phyloP scores from a whole-genome alignment of 2,888 invertebrate species.

The Yponomeuta malinellus region DNA sequence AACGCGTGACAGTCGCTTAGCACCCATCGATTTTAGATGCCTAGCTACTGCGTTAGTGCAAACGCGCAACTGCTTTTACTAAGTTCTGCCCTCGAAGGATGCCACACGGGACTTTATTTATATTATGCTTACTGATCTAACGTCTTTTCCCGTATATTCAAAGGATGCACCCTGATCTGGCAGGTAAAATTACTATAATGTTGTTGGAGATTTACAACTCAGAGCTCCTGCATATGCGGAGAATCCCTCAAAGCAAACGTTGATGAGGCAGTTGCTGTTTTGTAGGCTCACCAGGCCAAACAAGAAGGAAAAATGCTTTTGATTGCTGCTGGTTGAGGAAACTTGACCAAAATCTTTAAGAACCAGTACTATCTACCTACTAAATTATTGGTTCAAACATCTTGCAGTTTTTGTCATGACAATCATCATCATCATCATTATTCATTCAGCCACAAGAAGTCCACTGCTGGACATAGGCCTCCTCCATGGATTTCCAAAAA shows the following conservation, averaged over 20 bases:
- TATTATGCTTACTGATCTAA: constrained; percentile 45
- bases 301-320: constrained; percentile 73
- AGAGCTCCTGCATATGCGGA: constrained; percentile 96
- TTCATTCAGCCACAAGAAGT: too few species aligned
- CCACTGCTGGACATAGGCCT: too few species aligned
- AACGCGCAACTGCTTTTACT: too few species aligned
- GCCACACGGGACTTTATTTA: too few species aligned
- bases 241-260: constrained; percentile 97
- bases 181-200: constrained; percentile 99
- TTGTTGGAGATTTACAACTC: constrained; percentile 99
- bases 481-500: too few species aligned
- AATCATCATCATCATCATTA: too few species aligned
- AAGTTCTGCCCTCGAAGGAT: too few species aligned
- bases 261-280: constrained; percentile 98
- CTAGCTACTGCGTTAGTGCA: too few species aligned
- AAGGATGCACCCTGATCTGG: constrained; percentile 93
- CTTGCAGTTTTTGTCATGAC: constrained; percentile 12
- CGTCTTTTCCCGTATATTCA: constrained; percentile 97
- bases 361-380: constrained; percentile 32
- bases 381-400: constrained; percentile 13
- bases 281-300: constrained; percentile 98
- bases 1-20: too few species aligned
- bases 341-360: constrained; percentile 11
- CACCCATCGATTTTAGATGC: too few species aligned
- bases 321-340: constrained; percentile 2